Conservation (phyloP, 2,797 vertebrate species). For the Hyperoplus immaculatus region DNA sequence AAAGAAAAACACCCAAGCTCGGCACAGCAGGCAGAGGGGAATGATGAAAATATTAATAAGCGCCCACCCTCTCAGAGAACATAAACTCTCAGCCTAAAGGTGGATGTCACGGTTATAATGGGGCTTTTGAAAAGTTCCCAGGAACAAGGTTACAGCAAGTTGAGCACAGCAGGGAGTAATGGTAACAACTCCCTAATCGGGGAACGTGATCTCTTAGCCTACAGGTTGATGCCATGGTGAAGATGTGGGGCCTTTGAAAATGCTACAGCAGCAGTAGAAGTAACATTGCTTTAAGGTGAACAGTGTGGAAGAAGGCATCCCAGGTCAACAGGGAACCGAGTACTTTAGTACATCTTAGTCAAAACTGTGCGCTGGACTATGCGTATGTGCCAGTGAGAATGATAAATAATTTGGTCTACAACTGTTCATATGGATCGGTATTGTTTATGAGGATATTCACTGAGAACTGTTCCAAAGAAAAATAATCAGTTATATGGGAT, state of each 20-base stretch:
- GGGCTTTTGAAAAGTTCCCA: not conserved
- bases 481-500: too few relatives aligned
- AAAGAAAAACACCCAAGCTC: too few relatives aligned
- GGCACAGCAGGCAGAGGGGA: too few relatives aligned
- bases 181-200: not conserved
- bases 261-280: not conserved
- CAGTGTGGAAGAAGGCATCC: not conserved
- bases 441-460: too few relatives aligned
- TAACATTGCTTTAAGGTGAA: not conserved
- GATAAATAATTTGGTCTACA: not conserved
- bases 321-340: not conserved
- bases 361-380: not conserved
- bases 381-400: not conserved
- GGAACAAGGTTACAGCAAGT: not conserved
- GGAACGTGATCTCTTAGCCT: not conserved
- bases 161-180: not conserved
- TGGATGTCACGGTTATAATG: not conserved
- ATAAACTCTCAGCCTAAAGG: not conserved
- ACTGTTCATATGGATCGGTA: too few relatives aligned
- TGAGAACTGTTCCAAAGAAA: too few relatives aligned
- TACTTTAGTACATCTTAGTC: conserved; percentile 3
- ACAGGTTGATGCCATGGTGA: not conserved
- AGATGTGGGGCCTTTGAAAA: not conserved
- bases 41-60: too few relatives aligned
- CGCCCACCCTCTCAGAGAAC: too few relatives aligned